Percentiles rank a stretch among this genome's conserved stretches.
Evolutionary conservation across 1,140 invertebrate genomes (phyloP).

Genomic region (Anthonomus grandis): DNA sequence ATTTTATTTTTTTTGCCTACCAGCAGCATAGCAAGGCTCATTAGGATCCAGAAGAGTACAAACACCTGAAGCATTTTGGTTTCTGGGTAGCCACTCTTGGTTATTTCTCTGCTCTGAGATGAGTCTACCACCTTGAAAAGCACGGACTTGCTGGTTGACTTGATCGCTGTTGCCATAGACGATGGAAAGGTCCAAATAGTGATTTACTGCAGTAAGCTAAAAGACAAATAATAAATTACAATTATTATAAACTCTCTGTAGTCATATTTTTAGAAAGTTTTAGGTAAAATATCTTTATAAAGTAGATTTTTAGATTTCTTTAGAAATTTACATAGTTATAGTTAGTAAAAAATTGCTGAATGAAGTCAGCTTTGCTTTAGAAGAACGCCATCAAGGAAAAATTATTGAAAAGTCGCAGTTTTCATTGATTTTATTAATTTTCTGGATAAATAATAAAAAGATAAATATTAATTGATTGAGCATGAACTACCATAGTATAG

Average conservation of each 20-base stretch:
- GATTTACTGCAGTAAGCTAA: slow-evolving; percentile 76
- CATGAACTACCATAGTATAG: too few relatives aligned
- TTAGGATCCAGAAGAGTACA: slow-evolving; percentile 56
- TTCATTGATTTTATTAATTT: too few relatives aligned
- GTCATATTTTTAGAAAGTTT: not conserved
- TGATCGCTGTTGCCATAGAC: slow-evolving; percentile 75
- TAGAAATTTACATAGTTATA: too few relatives aligned
- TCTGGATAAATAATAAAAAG: too few relatives aligned
- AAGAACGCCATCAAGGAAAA: too few relatives aligned
- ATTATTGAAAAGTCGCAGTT: too few relatives aligned
- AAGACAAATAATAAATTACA: slow-evolving; percentile 17
- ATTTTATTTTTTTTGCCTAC: too few relatives aligned
- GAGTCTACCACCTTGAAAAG: slow-evolving; percentile 62
- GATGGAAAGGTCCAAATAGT: slow-evolving; percentile 79
- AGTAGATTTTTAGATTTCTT: not conserved
- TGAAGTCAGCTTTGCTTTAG: too few relatives aligned
- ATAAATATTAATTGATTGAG: too few relatives aligned
- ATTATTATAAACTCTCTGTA: not conserved
- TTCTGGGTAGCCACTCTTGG: slow-evolving; percentile 66
- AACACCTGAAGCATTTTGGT: slow-evolving; percentile 59
- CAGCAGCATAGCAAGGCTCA: slow-evolving; percentile 69
- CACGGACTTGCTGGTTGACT: slow-evolving; percentile 61
- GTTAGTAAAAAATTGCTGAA: too few relatives aligned
- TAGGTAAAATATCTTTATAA: not conserved
- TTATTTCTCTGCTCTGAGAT: slow-evolving; percentile 60